Conservation (phyloP, 2,797 vertebrate species). For the Acrocephalus scirpaceus region DNA sequence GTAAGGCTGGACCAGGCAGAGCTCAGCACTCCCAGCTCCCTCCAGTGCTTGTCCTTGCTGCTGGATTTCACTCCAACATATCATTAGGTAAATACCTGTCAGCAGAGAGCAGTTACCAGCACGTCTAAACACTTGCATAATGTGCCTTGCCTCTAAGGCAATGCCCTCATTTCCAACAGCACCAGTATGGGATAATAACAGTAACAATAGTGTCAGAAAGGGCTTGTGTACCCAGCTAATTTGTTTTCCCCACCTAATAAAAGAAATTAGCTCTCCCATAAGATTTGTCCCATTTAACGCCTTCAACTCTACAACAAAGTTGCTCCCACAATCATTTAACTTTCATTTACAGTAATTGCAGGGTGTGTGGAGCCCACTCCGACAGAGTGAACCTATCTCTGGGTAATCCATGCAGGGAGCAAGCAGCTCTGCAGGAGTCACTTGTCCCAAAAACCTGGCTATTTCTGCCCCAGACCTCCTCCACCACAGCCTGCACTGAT, state of each 20-base stretch:
- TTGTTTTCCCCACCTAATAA: slow-evolving; percentile 39
- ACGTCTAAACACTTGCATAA: slow-evolving; percentile 34
- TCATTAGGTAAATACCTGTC: slow-evolving; percentile 54
- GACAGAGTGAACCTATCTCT: not conserved
- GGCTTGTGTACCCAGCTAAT: slow-evolving; percentile 30
- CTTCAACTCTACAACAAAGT: not conserved
- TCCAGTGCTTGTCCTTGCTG: not conserved
- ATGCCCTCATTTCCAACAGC: slow-evolving; percentile 26
- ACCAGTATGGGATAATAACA: slow-evolving; percentile 20
- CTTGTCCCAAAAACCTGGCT: not conserved
- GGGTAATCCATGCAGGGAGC: not conserved
- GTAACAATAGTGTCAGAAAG: slow-evolving; percentile 22
- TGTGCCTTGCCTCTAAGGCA: slow-evolving; percentile 12
- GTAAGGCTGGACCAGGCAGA: not conserved
- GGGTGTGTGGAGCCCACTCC: not conserved
- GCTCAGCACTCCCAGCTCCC: not conserved
- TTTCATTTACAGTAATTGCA: slow-evolving; percentile 12
- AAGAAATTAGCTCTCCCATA: not conserved
- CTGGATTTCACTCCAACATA: slow-evolving; percentile 22
- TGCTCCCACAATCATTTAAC: not conserved
- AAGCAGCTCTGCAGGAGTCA: not conserved
- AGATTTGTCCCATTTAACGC: slow-evolving; percentile 41
- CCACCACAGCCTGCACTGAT: not conserved
- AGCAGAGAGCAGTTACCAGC: slow-evolving; percentile 56
- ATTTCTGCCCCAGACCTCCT: not conserved